A percentile compares a stretch with the other conserved stretches of the same genome.
phyloP scores from a whole-genome alignment of 2,113 vertebrate species.

The Balaeniceps rex region DNA sequence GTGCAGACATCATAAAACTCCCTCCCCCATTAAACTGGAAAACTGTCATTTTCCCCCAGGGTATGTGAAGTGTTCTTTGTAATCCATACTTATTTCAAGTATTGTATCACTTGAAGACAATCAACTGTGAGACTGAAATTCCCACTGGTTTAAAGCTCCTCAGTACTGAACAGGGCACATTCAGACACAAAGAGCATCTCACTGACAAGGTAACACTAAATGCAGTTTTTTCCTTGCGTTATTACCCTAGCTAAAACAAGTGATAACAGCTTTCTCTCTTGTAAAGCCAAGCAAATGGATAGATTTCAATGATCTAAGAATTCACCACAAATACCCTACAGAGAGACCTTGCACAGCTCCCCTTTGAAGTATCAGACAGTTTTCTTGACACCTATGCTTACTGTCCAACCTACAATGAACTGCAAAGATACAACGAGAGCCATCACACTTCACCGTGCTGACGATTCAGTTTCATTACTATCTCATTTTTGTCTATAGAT shows the following conservation, averaged over 20 bases:
- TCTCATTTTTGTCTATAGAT: background rate
- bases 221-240: conserved; percentile 68
- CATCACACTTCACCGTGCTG: background rate
- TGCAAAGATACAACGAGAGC: background rate
- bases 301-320: conserved; percentile 79
- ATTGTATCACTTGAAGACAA: background rate
- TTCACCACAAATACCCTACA: conserved; percentile 53
- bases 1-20: background rate
- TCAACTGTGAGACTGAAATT: conserved; percentile 51
- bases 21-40: background rate
- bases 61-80: background rate
- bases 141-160: conserved; percentile 54
- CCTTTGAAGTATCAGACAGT: conserved; percentile 9
- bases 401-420: background rate
- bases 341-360: background rate
- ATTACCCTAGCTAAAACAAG: conserved; percentile 73
- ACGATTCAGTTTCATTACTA: background rate
- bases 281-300: conserved; percentile 73
- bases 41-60: background rate
- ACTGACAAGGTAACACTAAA: conserved; percentile 70
- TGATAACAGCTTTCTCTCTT: conserved; percentile 84
- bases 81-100: background rate
- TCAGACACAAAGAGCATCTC: conserved; percentile 70
- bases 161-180: conserved; percentile 21
- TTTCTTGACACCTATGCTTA: background rate